Evolutionary conservation across 2,888 invertebrate species (phyloP), one percentile per base, ranked within the genome.

Genomic region (Rapana venosa): DNA sequence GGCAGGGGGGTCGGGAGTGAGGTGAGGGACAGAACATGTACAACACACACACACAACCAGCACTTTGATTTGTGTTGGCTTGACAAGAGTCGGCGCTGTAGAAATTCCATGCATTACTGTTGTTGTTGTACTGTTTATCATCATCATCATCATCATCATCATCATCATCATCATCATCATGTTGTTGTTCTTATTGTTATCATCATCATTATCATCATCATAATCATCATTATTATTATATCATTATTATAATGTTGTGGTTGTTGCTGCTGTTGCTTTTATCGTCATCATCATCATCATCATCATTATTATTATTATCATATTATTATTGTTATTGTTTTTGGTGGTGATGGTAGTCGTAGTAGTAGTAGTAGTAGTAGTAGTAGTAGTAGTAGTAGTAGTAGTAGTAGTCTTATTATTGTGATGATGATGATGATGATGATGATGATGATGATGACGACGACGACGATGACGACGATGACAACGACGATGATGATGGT

Each of bases 391-490:
- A 35, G 2, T 26, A 36, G 20, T 81, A 35, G 4, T 32, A 8
- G 0, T 30, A 30, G 4, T 35, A 35, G 20, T 35, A 30, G 6
- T 32, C 5, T 30, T 32, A 35, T 32, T 36, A 81, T 20, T 30
- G 4, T 47, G n/a, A n/a, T n/a, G n/a, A n/a, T 79, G 15, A n/a
- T 79, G 17, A 8, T 32, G 35, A 6, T 79, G 79, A 32, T 13
- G 79, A 32, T 74, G 74, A 26, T 26, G 74, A 74, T 74, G 74
- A 74, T 74, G 74, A 74, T 74, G 74, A 74, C 26, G 74, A 74
- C 74, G 74, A 74, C 30, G 74, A 74, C 26, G 74, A 74, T 2
- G 74, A 74, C 74, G 74, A 74, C 74, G 74, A 74, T 4, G 70
- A 74, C 6, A 26, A 74, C 70, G 70, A 74, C 70, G 70, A 74